Percentiles rank a stretch among this genome's conserved stretches.
Evolutionary conservation across 2,888 invertebrate species (phyloP).

Genomic region (Noctua fimbriata): DNA sequence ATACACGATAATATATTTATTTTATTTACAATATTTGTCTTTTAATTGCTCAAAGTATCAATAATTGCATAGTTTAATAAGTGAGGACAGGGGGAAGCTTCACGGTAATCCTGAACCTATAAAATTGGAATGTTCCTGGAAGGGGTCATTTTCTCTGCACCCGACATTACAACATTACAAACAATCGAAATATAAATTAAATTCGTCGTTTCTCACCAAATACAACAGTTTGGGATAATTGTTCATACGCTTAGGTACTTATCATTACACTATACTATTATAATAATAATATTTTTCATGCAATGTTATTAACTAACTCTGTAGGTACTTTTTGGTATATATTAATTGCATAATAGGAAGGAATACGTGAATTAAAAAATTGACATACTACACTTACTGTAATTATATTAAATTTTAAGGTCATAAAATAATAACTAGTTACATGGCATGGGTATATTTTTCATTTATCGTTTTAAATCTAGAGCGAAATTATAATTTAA

Average conservation of each 20-base stretch:
- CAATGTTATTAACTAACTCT: slow-evolving; percentile 81
- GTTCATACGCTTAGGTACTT: slow-evolving; percentile 60
- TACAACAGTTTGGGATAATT: slow-evolving; percentile 62
- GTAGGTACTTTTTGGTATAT: slow-evolving; percentile 84
- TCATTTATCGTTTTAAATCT: slow-evolving; percentile 40
- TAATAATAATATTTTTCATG: slow-evolving; percentile 77
- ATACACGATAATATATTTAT: slow-evolving; percentile 36
- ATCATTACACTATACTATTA: slow-evolving; percentile 67
- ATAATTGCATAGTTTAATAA: slow-evolving; percentile 57
- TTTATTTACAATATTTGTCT: slow-evolving; percentile 54
- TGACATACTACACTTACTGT: slow-evolving; percentile 81
- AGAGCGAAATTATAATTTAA: slow-evolving; percentile 45
- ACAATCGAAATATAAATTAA: slow-evolving; percentile 63
- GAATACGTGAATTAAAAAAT: slow-evolving; percentile 87
- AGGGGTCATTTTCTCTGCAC: neutral
- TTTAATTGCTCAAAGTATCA: slow-evolving; percentile 36
- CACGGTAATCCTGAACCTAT: slow-evolving; percentile 4
- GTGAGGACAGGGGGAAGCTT: slow-evolving; percentile 32
- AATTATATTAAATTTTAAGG: slow-evolving; percentile 53
- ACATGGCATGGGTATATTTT: slow-evolving; percentile 41
- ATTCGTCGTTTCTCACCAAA: slow-evolving; percentile 65
- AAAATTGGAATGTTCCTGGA: slow-evolving; percentile 2
- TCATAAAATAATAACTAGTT: slow-evolving; percentile 49
- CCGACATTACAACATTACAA: slow-evolving; percentile 61
- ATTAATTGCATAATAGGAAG: slow-evolving; percentile 88